phyloP scores from a whole-genome alignment of 2,888 invertebrate genomes.

The Myopa tessellatipennis region DNA sequence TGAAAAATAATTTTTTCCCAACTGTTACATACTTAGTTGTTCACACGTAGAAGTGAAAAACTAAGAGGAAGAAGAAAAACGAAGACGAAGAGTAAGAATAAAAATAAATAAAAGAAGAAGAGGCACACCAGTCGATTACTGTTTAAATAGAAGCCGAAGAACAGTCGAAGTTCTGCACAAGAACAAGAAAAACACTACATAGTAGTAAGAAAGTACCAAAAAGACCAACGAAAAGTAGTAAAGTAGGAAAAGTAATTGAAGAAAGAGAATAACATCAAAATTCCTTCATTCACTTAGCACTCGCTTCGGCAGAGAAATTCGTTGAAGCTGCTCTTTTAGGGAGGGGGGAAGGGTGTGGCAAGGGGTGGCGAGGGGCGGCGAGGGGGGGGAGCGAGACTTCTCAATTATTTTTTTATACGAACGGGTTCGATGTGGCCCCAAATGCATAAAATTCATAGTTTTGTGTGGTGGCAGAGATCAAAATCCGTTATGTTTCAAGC shows the following conservation, averaged over 20 bases:
- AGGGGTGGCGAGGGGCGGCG: no score
- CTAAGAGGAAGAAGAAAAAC: background rate
- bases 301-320: no score
- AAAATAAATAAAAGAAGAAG: background rate
- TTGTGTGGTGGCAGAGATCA: slow-evolving; percentile 1
- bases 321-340: no score
- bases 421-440: background rate
- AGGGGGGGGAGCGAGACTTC: no score
- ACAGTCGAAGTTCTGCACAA: background rate
- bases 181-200: background rate
- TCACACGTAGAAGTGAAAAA: background rate
- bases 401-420: background rate
- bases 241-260: background rate
- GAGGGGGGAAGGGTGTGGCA: no score
- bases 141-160: background rate
- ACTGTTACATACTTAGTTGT: background rate
- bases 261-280: no score
- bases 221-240: background rate
- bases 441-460: background rate
- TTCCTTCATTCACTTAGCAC: no score
- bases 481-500: background rate
- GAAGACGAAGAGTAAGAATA: background rate
- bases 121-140: background rate
- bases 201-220: background rate
- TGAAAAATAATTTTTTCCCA: background rate